Evolutionary conservation across 2,797 vertebrate genomes (phyloP).

Genomic region (Fistularia tabacaria): DNA sequence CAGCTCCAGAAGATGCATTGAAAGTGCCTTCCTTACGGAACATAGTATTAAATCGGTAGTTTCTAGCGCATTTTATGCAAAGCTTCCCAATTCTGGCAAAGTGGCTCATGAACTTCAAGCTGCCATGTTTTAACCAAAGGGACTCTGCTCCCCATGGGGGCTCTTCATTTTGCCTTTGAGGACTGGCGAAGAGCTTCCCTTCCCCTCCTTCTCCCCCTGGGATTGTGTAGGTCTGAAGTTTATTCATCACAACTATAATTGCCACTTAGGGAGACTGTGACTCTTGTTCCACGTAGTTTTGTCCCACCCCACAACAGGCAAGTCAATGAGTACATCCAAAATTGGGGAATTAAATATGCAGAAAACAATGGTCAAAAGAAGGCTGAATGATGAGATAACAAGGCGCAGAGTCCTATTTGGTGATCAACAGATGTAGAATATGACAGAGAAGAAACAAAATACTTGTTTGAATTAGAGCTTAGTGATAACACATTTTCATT

Average conservation of each 20-base stretch:
- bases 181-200: slow-evolving; percentile 25
- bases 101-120: too few species aligned
- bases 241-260: slow-evolving; percentile 68
- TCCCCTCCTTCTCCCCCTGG: slow-evolving; percentile 44
- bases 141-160: slow-evolving; percentile 21
- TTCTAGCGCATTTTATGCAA: too few species aligned
- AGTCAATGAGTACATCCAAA: slow-evolving; percentile 71
- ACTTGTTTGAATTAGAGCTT: slow-evolving; percentile 58
- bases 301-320: slow-evolving; percentile 55
- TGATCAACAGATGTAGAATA: slow-evolving; percentile 48
- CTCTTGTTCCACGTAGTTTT: slow-evolving; percentile 48
- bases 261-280: slow-evolving; percentile 58
- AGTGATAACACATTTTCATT: slow-evolving; percentile 33
- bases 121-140: slow-evolving; percentile 21
- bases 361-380: slow-evolving; percentile 76
- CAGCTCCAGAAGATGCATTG: too few species aligned
- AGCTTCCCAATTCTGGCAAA: too few species aligned
- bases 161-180: slow-evolving; percentile 28
- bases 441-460: slow-evolving; percentile 42
- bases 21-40: too few species aligned
- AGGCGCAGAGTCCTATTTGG: slow-evolving; percentile 60
- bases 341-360: slow-evolving; percentile 79
- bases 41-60: too few species aligned
- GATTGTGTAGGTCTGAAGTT: slow-evolving; percentile 43
- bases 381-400: slow-evolving; percentile 75